phyloP scores from a whole-genome alignment of 2,797 vertebrate species.

The Bucorvus abyssinicus region DNA sequence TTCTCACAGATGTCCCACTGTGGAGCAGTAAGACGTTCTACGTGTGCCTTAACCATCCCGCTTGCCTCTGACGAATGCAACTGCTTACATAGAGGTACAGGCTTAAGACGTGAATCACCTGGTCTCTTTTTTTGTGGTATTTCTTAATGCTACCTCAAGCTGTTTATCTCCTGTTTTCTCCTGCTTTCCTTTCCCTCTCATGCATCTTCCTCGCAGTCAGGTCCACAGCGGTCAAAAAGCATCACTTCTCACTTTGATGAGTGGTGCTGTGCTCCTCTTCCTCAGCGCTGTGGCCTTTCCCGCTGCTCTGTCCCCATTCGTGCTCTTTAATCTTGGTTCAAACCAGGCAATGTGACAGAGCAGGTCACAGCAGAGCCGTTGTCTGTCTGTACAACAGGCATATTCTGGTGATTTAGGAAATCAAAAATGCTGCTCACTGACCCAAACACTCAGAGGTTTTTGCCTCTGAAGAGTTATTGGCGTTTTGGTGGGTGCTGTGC shows the following conservation, averaged over 20 bases:
- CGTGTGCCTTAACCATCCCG: neutral
- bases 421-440: neutral
- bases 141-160: neutral
- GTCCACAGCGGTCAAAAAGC: neutral
- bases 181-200: neutral
- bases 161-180: neutral
- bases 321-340: neutral
- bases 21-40: neutral
- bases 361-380: neutral
- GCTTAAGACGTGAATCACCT: neutral
- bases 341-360: neutral
- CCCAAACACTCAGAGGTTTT: neutral
- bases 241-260: neutral
- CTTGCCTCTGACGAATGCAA: neutral
- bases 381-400: neutral
- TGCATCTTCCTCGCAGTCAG: neutral
- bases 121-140: neutral
- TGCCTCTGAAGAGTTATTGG: neutral
- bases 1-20: neutral
- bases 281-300: neutral
- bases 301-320: fast-evolving
- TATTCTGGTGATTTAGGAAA: neutral
- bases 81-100: neutral
- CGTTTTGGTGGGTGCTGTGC: neutral
- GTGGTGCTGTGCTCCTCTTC: neutral